Percentiles rank a stretch among this genome's conserved stretches.
Conservation (phyloP, 2,888 invertebrate genomes). For the Pyralis farinalis region DNA sequence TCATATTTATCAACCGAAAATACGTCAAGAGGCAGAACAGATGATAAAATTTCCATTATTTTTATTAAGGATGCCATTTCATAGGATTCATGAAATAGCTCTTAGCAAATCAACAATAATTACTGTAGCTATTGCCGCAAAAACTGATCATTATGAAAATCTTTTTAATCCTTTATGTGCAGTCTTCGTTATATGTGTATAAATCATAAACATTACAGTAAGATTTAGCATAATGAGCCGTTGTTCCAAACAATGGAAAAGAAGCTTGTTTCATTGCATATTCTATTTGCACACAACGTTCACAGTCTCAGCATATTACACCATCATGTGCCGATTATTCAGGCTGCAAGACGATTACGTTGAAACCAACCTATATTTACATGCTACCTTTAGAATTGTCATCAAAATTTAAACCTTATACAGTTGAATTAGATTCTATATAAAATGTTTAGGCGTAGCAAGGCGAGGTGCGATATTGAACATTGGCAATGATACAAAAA, state of each 20-base stretch:
- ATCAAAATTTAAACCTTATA: slow-evolving; percentile 35
- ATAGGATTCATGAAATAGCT: no score
- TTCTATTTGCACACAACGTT: slow-evolving; percentile 54
- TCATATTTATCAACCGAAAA: no score
- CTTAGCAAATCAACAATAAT: no score
- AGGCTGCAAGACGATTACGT: slow-evolving; percentile 56
- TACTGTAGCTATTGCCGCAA: no score
- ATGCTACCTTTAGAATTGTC: slow-evolving; percentile 7
- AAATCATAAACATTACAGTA: neutral
- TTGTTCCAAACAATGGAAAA: slow-evolving; percentile 25
- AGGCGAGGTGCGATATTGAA: slow-evolving; percentile 11
- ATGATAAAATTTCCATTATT: no score
- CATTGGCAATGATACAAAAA: slow-evolving; percentile 50
- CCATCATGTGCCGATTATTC: slow-evolving; percentile 58
- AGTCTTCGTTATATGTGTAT: no score
- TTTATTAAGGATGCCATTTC: no score
- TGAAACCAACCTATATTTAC: slow-evolving; percentile 26
- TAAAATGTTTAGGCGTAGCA: slow-evolving; percentile 4
- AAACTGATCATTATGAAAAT: no score
- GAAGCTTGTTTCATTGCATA: slow-evolving; percentile 32
- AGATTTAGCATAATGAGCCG: no score
- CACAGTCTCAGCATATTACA: slow-evolving; percentile 39
- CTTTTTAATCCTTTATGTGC: no score
- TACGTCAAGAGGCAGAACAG: no score
- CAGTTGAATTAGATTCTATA: slow-evolving; percentile 21